Base-by-base conservation (phyloP, 2,113 vertebrate species). In the Odocoileus virginianus region DNA sequence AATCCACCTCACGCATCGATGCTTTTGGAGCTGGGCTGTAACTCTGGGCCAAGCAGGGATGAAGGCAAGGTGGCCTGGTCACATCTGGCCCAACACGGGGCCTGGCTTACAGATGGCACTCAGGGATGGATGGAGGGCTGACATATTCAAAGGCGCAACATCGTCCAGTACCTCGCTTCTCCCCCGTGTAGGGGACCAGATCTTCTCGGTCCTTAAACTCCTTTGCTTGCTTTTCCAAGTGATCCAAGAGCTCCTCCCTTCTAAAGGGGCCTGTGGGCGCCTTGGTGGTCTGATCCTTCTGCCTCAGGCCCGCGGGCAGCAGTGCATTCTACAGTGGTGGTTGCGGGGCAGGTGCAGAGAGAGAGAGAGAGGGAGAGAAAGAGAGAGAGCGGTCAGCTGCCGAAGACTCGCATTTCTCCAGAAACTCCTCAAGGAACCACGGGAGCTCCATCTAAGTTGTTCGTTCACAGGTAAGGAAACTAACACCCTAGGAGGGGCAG, bases 281-380 rank as follows among this genome's bases (percentile, higher is more conserved):
- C 98, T 99, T 99, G 98, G 99, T 99, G 0, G 99, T 99, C 99
- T 99, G 99, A 98, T 99, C 99, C 97, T 99, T 99, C 98, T 99
- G 99, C 94, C 99, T 99, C 98, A 99, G 97, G 89, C 99, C 99
- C 16, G 99, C 99, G 0, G 99, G 99, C 98, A 99, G 97, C 98
- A 99, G 96, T 0, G 99, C 99, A 2, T 99, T 99, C 99, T 99
- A 96, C 96, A 96, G 40, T 91, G 95, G 86, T 91, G 45, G 91
- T 88, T 43, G 57, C 30, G 50, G 95, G 87, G 43, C 13, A 13
- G 4, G 43, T 9, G 16, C 50, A 57, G 33, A 87, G 60, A 45
- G 28, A 96, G 78, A 94, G 4, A 90, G n/a, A 28, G 15, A 16
- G 25, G 43, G 21, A 74, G 12, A 92, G 25, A 95, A 5, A 94